phyloP scores from a whole-genome alignment of 2,888 invertebrate species.

The Phymatocera aterrima region DNA sequence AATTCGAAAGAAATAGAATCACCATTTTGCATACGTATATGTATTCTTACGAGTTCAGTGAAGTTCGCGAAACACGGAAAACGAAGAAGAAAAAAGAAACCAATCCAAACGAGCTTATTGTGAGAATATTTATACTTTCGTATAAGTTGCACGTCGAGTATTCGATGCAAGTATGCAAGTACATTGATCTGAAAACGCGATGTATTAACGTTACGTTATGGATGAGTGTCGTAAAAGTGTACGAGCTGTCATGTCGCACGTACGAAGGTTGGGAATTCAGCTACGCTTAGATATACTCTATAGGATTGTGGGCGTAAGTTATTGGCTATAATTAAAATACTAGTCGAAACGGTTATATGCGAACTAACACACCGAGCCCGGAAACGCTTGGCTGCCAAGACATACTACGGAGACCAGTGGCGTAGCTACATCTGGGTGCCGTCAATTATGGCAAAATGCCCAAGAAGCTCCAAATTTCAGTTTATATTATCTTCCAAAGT shows the following conservation, averaged over 20 bases:
- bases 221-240: neutral
- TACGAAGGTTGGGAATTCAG: neutral
- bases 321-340: slow-evolving; percentile 23
- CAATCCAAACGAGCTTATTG: no score
- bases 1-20: no score
- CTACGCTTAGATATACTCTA: neutral
- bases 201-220: neutral
- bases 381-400: neutral
- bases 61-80: no score
- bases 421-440: neutral
- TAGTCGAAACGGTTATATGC: slow-evolving; percentile 12
- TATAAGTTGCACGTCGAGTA: no score
- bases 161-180: neutral
- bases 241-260: neutral
- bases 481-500: neutral
- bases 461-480: neutral
- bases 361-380: neutral
- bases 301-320: slow-evolving; percentile 7
- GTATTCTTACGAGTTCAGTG: no score
- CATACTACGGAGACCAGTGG: neutral
- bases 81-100: no score
- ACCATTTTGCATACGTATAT: no score
- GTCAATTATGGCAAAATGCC: neutral
- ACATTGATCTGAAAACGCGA: neutral
- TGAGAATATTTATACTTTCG: no score